phyloP scores from a whole-genome alignment of 2,888 invertebrate species.

The Dolichopus griseipennis region DNA sequence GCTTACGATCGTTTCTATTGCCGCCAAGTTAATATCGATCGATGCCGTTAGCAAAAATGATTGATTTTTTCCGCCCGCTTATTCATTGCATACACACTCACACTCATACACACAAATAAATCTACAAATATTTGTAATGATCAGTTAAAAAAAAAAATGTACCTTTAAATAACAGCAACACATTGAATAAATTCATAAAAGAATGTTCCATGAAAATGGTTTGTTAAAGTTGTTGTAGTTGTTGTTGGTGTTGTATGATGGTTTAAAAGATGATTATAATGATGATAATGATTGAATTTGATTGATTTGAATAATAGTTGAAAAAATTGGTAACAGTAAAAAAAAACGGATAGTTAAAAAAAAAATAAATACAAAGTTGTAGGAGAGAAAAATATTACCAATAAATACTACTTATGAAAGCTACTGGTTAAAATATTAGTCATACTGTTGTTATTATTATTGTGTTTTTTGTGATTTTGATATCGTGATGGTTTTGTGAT shows the following conservation, averaged over 20 bases:
- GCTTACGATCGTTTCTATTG: neutral
- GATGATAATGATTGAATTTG: neutral
- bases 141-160: too few species aligned
- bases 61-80: constrained; percentile 2
- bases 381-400: neutral
- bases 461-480: neutral
- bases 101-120: too few species aligned
- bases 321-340: neutral
- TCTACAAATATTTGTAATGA: too few species aligned
- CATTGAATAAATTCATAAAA: neutral
- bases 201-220: neutral
- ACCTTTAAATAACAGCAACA: too few species aligned
- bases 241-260: neutral
- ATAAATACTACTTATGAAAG: neutral
- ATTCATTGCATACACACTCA: neutral
- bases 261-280: neutral
- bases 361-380: neutral
- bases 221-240: neutral
- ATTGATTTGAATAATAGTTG: neutral
- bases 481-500: neutral
- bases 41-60: neutral
- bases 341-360: neutral
- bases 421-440: neutral
- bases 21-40: neutral
- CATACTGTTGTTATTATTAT: too few species aligned